Conservation (phyloP, 64 coral and sea anemone genomes). For the Stichodactyla helianthus region DNA sequence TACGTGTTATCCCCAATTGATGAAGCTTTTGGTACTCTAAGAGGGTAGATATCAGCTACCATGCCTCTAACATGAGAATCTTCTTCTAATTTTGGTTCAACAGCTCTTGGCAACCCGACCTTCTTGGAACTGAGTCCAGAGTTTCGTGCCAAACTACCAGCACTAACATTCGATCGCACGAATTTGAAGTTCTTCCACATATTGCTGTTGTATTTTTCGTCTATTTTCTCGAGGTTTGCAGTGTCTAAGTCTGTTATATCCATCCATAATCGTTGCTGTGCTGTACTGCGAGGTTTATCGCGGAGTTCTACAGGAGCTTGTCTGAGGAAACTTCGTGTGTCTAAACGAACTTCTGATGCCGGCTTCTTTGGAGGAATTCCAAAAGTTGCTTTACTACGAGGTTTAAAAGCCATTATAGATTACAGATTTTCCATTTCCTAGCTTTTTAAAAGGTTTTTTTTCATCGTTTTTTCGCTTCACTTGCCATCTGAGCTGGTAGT, state of each 20-base stretch:
- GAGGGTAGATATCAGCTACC: constrained; percentile 56
- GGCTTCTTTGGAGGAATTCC: constrained; percentile 54
- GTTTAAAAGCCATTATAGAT: constrained; percentile 76
- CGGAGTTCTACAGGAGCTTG: constrained; percentile 47
- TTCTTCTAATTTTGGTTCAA: constrained; percentile 2
- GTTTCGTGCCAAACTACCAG: neutral
- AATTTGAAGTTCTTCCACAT: constrained; percentile 96
- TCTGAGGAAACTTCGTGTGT: constrained; percentile 64
- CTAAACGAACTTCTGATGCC: constrained; percentile 36
- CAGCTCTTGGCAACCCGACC: neutral
- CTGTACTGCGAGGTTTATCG: constrained; percentile 65
- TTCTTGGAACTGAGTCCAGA: neutral
- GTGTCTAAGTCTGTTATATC: constrained; percentile 69
- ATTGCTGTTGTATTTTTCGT: constrained; percentile 80
- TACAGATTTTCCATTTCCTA: neutral
- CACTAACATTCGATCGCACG: constrained; percentile 59
- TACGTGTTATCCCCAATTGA: constrained; percentile 68
- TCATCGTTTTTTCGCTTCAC: neutral
- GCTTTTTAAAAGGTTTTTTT: neutral
- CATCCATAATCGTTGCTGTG: constrained; percentile 69
- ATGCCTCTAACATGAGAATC: neutral
- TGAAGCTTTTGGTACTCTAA: constrained; percentile 73
- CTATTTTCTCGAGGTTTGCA: constrained; percentile 45
- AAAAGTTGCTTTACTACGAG: constrained; percentile 60
- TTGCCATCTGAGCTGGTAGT: neutral